Evolutionary conservation across 2,113 vertebrate genomes (phyloP).

Genomic region (Lycocorax pyrrhopterus): DNA sequence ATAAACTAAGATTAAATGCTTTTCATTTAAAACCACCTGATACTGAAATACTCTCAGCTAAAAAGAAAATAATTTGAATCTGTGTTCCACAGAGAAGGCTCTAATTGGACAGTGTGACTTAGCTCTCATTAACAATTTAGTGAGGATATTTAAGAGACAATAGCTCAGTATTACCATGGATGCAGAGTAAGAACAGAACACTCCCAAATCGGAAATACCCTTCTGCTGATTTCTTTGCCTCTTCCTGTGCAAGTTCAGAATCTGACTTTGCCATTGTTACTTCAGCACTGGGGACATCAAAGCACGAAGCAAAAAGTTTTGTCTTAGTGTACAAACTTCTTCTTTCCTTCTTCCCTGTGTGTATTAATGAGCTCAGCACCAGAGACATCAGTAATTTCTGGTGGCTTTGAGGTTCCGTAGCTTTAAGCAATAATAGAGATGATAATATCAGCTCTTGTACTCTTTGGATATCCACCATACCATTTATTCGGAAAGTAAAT

Average conservation of each 20-base stretch:
- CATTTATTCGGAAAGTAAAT: constrained; percentile 48
- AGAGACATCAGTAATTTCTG: background rate
- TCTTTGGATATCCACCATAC: background rate
- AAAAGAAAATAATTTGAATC: background rate
- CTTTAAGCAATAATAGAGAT: background rate
- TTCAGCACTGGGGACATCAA: background rate
- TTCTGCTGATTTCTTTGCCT: background rate
- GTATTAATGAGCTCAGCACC: background rate
- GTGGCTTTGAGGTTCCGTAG: background rate
- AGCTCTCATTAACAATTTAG: background rate
- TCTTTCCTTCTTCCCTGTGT: background rate
- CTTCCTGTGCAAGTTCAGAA: background rate
- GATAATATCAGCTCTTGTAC: background rate
- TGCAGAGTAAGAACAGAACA: background rate
- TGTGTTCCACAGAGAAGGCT: background rate
- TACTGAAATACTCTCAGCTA: background rate
- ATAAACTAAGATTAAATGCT: background rate
- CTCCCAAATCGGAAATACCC: background rate
- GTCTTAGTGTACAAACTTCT: background rate
- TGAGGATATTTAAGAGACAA: background rate
- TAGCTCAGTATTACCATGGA: background rate
- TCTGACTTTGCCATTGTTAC: background rate
- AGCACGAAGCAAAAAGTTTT: background rate
- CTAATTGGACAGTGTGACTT: background rate
- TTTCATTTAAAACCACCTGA: background rate